Evolutionary conservation across 2,113 vertebrate species (phyloP).

Genomic region (Gobiocypris rarus): DNA sequence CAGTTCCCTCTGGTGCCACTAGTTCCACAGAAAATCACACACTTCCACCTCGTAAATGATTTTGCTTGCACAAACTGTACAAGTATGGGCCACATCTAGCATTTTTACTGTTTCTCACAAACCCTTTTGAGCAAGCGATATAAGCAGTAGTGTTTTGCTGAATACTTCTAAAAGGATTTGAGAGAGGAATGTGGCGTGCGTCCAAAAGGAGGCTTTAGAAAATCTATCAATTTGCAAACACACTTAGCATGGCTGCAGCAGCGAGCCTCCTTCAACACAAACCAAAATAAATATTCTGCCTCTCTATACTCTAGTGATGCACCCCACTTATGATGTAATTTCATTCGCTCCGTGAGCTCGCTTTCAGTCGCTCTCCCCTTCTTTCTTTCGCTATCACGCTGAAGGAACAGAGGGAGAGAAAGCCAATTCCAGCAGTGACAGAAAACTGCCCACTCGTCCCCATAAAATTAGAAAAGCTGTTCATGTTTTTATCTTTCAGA

Average conservation of each 20-base stretch:
- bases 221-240: constrained; percentile 82
- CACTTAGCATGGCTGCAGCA: constrained; percentile 76
- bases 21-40: not conserved
- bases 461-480: constrained; percentile 82
- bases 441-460: constrained; percentile 82
- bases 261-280: constrained; percentile 56
- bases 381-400: constrained; percentile 65
- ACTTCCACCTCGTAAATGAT: not conserved
- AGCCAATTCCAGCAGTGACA: constrained; percentile 80
- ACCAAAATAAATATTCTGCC: constrained; percentile 70
- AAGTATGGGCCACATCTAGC: not conserved
- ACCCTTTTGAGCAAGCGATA: constrained; percentile 64
- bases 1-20: not conserved
- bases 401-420: constrained; percentile 73
- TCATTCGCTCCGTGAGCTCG: constrained; percentile 76
- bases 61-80: constrained; percentile 2
- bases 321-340: constrained; percentile 77
- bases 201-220: constrained; percentile 67
- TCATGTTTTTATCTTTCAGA: constrained; percentile 84
- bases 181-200: constrained; percentile 64
- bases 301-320: constrained; percentile 69
- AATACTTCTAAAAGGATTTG: constrained; percentile 76
- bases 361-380: constrained; percentile 65
- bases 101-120: not conserved
- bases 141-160: constrained; percentile 70